Conservation (phyloP, 2,113 vertebrate species). For the Alces alces region DNA sequence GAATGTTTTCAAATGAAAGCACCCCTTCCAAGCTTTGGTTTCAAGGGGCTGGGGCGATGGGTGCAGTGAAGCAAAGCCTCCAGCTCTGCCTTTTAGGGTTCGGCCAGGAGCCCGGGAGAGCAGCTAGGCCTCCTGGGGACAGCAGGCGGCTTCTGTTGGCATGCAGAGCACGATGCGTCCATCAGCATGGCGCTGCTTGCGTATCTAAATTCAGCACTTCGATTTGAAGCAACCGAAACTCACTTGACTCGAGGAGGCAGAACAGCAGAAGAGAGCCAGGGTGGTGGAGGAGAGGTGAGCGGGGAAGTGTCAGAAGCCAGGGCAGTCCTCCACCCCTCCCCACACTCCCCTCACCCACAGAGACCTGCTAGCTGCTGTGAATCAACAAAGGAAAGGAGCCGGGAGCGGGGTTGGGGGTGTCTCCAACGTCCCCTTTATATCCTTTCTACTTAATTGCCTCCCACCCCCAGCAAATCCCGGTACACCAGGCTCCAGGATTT, state of each 20-base stretch:
- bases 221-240: background rate
- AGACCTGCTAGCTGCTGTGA: background rate
- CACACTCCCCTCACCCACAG: background rate
- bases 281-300: background rate
- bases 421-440: fast-evolving
- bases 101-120: fast-evolving
- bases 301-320: background rate
- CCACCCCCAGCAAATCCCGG: background rate
- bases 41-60: background rate
- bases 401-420: no score
- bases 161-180: fast-evolving
- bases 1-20: background rate
- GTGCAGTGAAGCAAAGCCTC: fast-evolving
- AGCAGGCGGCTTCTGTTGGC: fast-evolving
- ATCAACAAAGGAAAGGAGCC: background rate
- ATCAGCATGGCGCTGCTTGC: background rate
- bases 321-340: background rate
- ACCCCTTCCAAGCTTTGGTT: background rate
- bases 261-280: background rate
- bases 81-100: fast-evolving
- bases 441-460: background rate
- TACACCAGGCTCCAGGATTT: background rate
- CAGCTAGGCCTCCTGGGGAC: no score
- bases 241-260: background rate
- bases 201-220: background rate